These are phyloP conservation scores for Corythornis cristatus DNA, from an alignment of 2,113 vertebrate species.

Conservation along the genomic window DNA sequence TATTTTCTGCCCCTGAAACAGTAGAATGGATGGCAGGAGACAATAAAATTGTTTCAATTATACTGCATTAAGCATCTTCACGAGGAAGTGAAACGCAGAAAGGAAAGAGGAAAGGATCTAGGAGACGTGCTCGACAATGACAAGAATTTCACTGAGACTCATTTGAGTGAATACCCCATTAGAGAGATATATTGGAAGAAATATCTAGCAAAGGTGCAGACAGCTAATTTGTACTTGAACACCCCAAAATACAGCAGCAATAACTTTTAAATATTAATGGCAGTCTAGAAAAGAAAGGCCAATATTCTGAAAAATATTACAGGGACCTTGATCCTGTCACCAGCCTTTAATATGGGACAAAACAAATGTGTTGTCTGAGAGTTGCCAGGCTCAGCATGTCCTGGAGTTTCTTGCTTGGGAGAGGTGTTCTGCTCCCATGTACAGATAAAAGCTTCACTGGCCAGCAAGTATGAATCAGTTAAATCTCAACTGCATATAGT, in stretches of 20 bases:
- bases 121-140: constrained; percentile 22
- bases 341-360: background rate
- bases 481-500: background rate
- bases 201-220: background rate
- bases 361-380: background rate
- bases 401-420: background rate
- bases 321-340: background rate
- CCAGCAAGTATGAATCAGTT: background rate
- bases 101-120: constrained; percentile 58
- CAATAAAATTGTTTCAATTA: constrained; percentile 90
- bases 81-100: constrained; percentile 67
- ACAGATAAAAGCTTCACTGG: background rate
- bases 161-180: background rate
- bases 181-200: background rate
- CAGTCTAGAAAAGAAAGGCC: background rate
- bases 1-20: constrained; percentile 81
- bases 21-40: constrained; percentile 78
- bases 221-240: background rate
- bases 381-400: background rate
- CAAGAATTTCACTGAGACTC: constrained; percentile 31
- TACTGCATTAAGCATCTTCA: constrained; percentile 77
- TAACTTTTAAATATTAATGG: background rate
- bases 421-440: background rate
- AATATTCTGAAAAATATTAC: background rate
- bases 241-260: background rate